These are phyloP conservation scores for Hexactinellida sp. DNA, from an alignment of 37 sponge, comb jelly and placozoan species.

Conservation along the genomic window DNA sequence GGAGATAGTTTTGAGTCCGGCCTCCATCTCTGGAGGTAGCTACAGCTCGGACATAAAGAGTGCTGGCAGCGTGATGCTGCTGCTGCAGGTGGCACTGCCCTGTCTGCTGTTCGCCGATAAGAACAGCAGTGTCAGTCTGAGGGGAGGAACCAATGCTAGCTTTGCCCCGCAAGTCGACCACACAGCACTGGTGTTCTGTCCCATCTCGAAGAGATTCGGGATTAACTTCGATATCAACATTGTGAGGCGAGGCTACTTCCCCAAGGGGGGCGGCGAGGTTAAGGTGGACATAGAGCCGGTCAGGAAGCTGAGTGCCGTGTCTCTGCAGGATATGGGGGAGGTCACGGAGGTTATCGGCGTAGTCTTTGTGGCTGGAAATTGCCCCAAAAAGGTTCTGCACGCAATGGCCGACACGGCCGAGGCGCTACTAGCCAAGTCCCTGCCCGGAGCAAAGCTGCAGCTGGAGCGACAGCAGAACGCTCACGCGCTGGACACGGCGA, in stretches of 20 bases:
- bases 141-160: constrained; percentile 84
- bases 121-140: constrained; percentile 29
- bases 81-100: constrained; percentile 71
- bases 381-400: neutral
- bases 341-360: neutral
- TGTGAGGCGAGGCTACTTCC: constrained; percentile 72
- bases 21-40: neutral
- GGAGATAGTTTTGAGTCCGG: constrained; percentile 14
- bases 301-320: constrained; percentile 29
- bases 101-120: constrained; percentile 56
- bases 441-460: neutral
- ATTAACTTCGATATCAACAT: constrained; percentile 34
- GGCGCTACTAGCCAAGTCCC: neutral
- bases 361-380: neutral
- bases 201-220: constrained; percentile 42
- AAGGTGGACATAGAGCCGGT: constrained; percentile 26
- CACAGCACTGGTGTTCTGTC: constrained; percentile 43
- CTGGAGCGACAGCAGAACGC: neutral
- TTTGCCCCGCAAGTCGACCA: constrained; percentile 91
- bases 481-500: neutral
- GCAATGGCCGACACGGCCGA: neutral
- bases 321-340: constrained; percentile 31
- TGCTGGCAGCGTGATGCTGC: constrained; percentile 54
- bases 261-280: constrained; percentile 81
- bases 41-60: neutral